A percentile compares a stretch with the other conserved stretches of the same genome.
These are phyloP conservation scores for Butorides virescens DNA, from an alignment of 2,113 vertebrate species.

Conservation along the genomic window DNA sequence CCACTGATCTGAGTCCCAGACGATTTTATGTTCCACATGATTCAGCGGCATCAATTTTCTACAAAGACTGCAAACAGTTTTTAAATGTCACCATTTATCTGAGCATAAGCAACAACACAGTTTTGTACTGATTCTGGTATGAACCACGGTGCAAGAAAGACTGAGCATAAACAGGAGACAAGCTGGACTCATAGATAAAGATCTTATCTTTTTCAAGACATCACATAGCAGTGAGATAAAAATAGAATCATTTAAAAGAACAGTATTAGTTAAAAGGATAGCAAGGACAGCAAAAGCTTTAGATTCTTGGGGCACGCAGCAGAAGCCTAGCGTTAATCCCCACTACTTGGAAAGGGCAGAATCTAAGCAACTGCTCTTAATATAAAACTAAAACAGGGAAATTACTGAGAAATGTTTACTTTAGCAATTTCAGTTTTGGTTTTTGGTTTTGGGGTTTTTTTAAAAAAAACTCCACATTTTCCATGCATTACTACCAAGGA, in stretches of 20 bases:
- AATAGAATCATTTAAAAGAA: neutral
- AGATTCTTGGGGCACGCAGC: neutral
- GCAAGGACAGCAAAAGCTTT: neutral
- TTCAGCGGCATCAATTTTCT: neutral
- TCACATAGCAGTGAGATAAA: neutral
- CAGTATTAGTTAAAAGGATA: neutral
- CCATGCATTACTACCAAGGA: neutral
- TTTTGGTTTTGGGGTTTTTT: neutral
- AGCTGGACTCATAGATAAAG: neutral
- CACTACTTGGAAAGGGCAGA: neutral
- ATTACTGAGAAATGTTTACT: neutral
- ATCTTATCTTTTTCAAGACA: neutral
- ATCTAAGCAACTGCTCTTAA: neutral
- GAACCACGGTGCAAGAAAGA: rapidly evolving
- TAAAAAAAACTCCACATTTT: too few relatives aligned
- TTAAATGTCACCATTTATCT: neutral
- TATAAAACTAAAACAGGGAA: neutral
- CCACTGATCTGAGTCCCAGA: rapidly evolving
- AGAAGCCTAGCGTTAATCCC: neutral
- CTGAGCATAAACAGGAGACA: neutral
- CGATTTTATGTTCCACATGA: neutral
- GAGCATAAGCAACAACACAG: neutral
- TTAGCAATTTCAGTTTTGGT: neutral
- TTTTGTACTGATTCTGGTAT: neutral
- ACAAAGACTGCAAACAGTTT: neutral